A percentile compares a stretch with the other conserved stretches of the same genome.
phyloP scores from a whole-genome alignment of 2,113 vertebrate species.

The Colaptes auratus region DNA sequence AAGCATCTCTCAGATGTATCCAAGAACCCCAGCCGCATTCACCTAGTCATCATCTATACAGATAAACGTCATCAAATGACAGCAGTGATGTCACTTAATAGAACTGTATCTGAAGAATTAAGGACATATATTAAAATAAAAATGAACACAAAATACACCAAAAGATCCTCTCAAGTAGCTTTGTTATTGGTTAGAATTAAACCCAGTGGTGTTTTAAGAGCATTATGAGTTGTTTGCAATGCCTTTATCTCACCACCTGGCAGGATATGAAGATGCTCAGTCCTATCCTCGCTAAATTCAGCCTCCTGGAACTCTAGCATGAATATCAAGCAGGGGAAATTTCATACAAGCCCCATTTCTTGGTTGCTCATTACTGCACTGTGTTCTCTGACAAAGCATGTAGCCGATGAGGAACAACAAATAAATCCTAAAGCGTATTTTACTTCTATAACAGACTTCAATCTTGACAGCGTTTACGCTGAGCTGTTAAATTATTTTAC shows the following conservation, averaged over 20 bases:
- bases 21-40: not conserved
- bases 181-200: not conserved
- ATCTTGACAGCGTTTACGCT: not conserved
- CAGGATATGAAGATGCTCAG: not conserved
- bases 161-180: not conserved
- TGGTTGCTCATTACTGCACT: not conserved
- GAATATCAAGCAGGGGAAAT: not conserved
- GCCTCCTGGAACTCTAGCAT: not conserved
- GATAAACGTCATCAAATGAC: constrained; percentile 30
- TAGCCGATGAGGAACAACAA: not conserved
- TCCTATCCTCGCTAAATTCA: not conserved
- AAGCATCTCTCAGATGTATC: not conserved
- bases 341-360: not conserved
- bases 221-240: not conserved
- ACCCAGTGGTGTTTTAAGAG: not conserved
- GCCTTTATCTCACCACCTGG: not conserved
- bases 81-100: not conserved
- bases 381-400: not conserved
- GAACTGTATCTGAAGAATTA: not conserved
- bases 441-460: not conserved
- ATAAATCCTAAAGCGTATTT: not conserved
- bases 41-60: not conserved
- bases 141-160: not conserved
- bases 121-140: constrained; percentile 3
- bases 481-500: not conserved